Conservation (phyloP, 2,113 vertebrate species). For the Oriolus oriolus region DNA sequence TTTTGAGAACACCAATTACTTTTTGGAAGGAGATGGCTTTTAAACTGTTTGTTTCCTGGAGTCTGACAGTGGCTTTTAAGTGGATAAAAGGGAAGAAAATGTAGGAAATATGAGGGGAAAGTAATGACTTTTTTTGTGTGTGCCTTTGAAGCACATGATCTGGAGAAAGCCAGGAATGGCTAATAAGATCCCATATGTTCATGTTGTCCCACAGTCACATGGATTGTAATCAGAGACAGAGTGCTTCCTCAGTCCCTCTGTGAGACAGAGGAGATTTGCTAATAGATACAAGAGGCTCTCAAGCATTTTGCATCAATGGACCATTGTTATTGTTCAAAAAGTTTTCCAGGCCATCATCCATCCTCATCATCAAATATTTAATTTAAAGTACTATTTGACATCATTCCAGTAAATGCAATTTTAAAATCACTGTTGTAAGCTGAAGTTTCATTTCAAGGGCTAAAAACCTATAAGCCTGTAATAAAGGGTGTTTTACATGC, state of each 20-base stretch:
- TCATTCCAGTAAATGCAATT: not conserved
- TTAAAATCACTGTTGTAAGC: not conserved
- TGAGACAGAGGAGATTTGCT: not conserved
- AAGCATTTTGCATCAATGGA: not conserved
- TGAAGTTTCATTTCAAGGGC: not conserved
- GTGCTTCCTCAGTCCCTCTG: not conserved
- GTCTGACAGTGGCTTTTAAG: conserved; percentile 3
- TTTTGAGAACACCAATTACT: not conserved
- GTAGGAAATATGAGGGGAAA: not conserved
- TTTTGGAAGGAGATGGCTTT: conserved; percentile 14
- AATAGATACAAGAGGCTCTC: not conserved
- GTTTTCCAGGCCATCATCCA: not conserved
- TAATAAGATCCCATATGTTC: not conserved
- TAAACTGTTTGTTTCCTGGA: conserved; percentile 16
- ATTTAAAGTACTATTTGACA: not conserved
- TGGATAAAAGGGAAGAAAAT: conserved; percentile 12
- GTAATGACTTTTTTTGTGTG: not conserved
- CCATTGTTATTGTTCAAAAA: not conserved
- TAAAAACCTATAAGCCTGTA: not conserved
- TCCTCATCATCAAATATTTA: not conserved
- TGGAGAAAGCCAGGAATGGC: not conserved
- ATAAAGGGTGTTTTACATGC: not conserved
- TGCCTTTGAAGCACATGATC: not conserved
- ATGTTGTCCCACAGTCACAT: not conserved
- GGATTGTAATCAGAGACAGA: not conserved